Conservation (phyloP, 2,888 invertebrate genomes). For the Cyclophora punctaria region DNA sequence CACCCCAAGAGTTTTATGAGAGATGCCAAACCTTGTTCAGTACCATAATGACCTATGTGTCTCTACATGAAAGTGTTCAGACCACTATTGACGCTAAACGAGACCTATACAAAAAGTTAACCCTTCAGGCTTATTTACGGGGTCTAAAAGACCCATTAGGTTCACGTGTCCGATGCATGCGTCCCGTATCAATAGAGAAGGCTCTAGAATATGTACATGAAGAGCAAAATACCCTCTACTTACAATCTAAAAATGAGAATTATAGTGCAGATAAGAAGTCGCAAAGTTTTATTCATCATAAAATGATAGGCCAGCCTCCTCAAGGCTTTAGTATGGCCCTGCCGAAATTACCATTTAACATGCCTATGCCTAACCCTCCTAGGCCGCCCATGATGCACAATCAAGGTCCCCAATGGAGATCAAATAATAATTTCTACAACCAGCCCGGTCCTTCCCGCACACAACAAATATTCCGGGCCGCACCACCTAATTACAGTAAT, state of each 20-base stretch:
- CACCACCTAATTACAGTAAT: no score
- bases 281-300: background rate
- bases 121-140: constrained; percentile 18
- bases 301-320: no score
- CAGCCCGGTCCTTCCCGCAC: no score
- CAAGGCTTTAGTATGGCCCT: no score
- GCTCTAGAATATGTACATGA: constrained; percentile 22
- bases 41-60: constrained; percentile 20
- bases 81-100: constrained; percentile 17
- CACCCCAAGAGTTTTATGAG: constrained; percentile 22
- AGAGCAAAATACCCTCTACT: constrained; percentile 17
- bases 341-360: no score
- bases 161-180: constrained; percentile 23
- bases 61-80: constrained; percentile 14
- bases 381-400: no score
- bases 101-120: constrained; percentile 16
- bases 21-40: constrained; percentile 19
- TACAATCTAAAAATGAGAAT: constrained; percentile 13
- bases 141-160: constrained; percentile 20
- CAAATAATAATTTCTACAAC: no score
- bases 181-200: constrained; percentile 18
- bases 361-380: no score
- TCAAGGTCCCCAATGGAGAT: no score
- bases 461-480: no score
- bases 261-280: background rate